phyloP scores from a whole-genome alignment of 2,888 invertebrate genomes.

The Dryadula phaetusa region DNA sequence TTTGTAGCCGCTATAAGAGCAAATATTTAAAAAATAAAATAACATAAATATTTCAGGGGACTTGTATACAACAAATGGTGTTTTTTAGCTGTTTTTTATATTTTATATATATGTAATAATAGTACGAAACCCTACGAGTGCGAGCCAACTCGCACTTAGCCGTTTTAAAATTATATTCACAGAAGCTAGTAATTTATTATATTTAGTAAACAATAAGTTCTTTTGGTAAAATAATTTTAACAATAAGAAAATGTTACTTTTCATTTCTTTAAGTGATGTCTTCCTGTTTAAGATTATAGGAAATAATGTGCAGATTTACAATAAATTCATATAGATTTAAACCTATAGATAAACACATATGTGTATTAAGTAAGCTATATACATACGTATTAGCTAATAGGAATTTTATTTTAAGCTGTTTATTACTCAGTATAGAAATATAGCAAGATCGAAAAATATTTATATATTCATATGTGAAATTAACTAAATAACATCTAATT shows the following conservation, averaged over 20 bases:
- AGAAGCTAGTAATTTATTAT: not conserved
- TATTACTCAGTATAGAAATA: too few species aligned
- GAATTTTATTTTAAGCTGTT: too few species aligned
- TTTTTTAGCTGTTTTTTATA: too few species aligned
- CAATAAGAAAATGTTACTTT: not conserved
- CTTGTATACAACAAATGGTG: too few species aligned
- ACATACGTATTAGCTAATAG: not conserved
- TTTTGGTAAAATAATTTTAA: not conserved
- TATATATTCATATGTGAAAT: not conserved
- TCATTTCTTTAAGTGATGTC: not conserved
- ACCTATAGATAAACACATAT: not conserved
- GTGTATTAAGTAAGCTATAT: not conserved
- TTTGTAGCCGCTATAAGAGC: too few species aligned
- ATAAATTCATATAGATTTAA: not conserved
- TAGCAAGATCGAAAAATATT: too few species aligned
- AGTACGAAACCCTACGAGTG: too few species aligned
- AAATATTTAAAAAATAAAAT: too few species aligned
- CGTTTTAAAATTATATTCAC: too few species aligned
- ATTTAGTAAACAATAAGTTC: not conserved
- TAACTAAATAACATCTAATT: not conserved
- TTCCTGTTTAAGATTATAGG: not conserved
- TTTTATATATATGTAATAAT: too few species aligned
- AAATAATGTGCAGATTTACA: not conserved
- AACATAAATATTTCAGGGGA: too few species aligned
- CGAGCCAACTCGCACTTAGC: too few species aligned